Evolutionary conservation across 2,113 vertebrate genomes (phyloP).

Genomic region (Bettongia penicillata): DNA sequence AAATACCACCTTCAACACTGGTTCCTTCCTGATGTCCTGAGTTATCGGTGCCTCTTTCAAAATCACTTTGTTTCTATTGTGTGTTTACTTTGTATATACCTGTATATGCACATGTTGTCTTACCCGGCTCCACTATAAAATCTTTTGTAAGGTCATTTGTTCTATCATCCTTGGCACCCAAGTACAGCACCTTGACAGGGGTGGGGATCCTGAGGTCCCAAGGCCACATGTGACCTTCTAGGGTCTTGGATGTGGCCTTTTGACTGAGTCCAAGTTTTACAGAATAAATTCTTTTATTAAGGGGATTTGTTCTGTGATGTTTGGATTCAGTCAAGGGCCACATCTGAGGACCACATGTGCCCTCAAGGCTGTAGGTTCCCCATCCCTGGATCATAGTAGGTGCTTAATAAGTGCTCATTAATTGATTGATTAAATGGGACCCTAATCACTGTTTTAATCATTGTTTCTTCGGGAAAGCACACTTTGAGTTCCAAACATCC

Average conservation of each 20-base stretch:
- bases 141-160: background rate
- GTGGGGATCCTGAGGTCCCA: too few species aligned
- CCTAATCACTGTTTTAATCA: background rate
- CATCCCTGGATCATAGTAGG: background rate
- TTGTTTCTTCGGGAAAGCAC: background rate
- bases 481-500: background rate
- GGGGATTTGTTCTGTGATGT: too few species aligned
- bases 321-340: too few species aligned
- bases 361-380: too few species aligned
- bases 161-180: conserved; percentile 4
- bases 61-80: background rate
- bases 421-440: background rate
- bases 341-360: too few species aligned
- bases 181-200: background rate
- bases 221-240: too few species aligned
- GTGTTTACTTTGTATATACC: too few species aligned
- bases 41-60: background rate
- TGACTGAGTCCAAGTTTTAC: too few species aligned
- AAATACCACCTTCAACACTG: background rate
- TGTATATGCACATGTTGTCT: background rate
- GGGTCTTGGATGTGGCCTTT: too few species aligned
- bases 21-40: background rate
- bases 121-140: background rate
- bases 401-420: background rate
- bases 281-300: too few species aligned